These are phyloP conservation scores for Zaprionus kolodkinae DNA, from an alignment of 1,140 invertebrate species.

Conservation along the genomic window DNA sequence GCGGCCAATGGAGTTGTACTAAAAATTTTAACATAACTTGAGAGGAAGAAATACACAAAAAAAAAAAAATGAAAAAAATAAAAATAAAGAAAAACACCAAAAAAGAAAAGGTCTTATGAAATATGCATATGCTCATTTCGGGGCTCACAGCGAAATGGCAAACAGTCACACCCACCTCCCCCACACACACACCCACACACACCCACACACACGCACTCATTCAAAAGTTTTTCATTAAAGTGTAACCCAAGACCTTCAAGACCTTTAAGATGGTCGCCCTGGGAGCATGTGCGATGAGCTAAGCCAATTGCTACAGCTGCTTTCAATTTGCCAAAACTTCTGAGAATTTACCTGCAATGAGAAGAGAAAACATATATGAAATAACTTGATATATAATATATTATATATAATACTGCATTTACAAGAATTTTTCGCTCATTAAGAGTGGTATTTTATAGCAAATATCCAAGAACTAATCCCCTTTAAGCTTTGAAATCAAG, in stretches of 20 bases:
- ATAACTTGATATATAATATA: background rate
- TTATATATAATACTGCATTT: background rate
- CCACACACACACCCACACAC: constrained; percentile 21
- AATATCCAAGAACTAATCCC: too few relatives aligned
- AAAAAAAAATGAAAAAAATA: constrained; percentile 8
- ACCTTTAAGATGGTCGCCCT: constrained; percentile 65
- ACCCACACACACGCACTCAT: constrained; percentile 28
- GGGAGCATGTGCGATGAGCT: constrained; percentile 83
- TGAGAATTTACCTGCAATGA: constrained; percentile 3
- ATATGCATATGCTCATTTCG: constrained; percentile 81
- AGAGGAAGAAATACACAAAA: constrained; percentile 18
- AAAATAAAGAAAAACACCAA: constrained; percentile 35
- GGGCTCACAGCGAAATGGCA: constrained; percentile 44
- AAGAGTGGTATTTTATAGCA: too few relatives aligned
- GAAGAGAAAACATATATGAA: background rate
- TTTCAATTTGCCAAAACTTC: background rate
- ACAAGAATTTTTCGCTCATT: too few relatives aligned
- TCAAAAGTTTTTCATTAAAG: constrained; percentile 66
- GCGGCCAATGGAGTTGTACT: constrained; percentile 52
- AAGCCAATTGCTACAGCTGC: constrained; percentile 13
- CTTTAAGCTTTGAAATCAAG: too few relatives aligned
- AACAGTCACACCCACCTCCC: constrained; percentile 20
- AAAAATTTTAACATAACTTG: constrained; percentile 71
- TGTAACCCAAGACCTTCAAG: constrained; percentile 36
- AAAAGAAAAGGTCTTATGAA: constrained; percentile 74